Evolutionary conservation across 1,140 invertebrate species (phyloP).

Genomic region (Theocolax elegans): DNA sequence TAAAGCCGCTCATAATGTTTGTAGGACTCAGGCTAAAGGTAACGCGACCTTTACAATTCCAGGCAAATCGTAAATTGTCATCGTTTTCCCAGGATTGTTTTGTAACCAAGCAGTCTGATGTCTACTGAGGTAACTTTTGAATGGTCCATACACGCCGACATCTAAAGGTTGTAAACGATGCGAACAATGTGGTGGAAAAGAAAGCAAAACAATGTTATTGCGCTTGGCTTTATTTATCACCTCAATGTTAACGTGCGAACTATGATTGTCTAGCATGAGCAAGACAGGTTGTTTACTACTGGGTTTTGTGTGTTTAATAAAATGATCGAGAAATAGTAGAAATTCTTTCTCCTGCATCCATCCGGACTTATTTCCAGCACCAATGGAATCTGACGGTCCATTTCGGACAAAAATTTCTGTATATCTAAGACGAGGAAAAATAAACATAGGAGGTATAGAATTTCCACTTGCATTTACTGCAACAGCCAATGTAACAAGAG

Average conservation of each 20-base stretch:
- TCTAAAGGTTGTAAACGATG: slow-evolving; percentile 65
- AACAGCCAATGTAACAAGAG: slow-evolving; percentile 55
- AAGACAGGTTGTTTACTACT: slow-evolving; percentile 32
- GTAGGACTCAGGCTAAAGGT: slow-evolving; percentile 49
- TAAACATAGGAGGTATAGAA: slow-evolving; percentile 53
- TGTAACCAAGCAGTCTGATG: slow-evolving; percentile 45
- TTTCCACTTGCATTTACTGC: slow-evolving; percentile 56
- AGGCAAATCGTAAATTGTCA: slow-evolving; percentile 51
- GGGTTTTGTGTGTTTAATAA: slow-evolving; percentile 28
- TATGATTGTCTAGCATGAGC: slow-evolving; percentile 42
- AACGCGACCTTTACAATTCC: slow-evolving; percentile 47
- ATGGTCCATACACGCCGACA: slow-evolving; percentile 59
- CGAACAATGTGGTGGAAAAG: slow-evolving; percentile 65
- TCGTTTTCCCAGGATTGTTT: slow-evolving; percentile 47
- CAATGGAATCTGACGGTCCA: neutral
- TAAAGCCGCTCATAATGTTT: slow-evolving; percentile 57
- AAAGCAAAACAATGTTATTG: slow-evolving; percentile 55
- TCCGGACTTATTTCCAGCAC: slow-evolving; percentile 16
- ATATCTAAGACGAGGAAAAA: slow-evolving; percentile 53
- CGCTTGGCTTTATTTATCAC: slow-evolving; percentile 43
- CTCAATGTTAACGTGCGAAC: slow-evolving; percentile 20
- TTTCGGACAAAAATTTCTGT: slow-evolving; percentile 21
- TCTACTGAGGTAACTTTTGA: slow-evolving; percentile 57
- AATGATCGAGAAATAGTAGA: neutral
- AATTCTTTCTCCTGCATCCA: slow-evolving; percentile 24